Evolutionary conservation across 2,888 invertebrate species (phyloP), one percentile per base, ranked within the genome.

Genomic region (Psylliodes chrysocephalus): DNA sequence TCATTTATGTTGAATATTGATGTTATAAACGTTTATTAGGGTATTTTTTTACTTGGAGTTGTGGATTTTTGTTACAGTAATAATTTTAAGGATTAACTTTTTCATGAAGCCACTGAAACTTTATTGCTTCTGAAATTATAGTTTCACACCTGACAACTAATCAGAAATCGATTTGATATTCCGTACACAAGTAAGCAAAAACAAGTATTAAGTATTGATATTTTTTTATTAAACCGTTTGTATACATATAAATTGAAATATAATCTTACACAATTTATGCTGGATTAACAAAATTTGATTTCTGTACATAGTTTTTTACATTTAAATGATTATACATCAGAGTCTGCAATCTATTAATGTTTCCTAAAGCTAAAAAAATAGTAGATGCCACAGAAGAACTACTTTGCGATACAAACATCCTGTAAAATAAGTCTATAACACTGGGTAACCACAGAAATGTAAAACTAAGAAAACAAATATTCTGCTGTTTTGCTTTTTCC

Each of bases 391-490:
- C 19, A 63, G 71, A 74, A 17, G 78, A 71, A 30, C 65, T 65
- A 22, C 59, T 63, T 35, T 77, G 60, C 6, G 71, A 65, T 35
- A 82, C 67, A 71, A 76, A 79, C n/a, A 71, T 74, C 63, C 79
- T 73, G 18, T 68, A 66, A 68, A 79, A 75, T 59, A 77, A 57
- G 64, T 81, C 80, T 15, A 78, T 47, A 28, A 79, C 69, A 51
- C 73, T 73, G n/a, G 81, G 80, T 63, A 80, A 66, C 82, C 82
- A 82, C 42, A 79, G 63, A 17, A 71, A 46, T n/a, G 69, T 67
- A 59, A 79, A 79, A 17, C 67, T 66, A n/a, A 72, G 59, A 8
- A 77, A 57, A 38, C 69, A 71, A 19, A 73, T 59, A 18, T 74
- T 75, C 30, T 75, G 67, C 33, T 75, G 69, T 55, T 71, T 71